These are phyloP conservation scores for Phalangium opilio DNA, from an alignment of 2,888 invertebrate species.

Conservation along the genomic window DNA sequence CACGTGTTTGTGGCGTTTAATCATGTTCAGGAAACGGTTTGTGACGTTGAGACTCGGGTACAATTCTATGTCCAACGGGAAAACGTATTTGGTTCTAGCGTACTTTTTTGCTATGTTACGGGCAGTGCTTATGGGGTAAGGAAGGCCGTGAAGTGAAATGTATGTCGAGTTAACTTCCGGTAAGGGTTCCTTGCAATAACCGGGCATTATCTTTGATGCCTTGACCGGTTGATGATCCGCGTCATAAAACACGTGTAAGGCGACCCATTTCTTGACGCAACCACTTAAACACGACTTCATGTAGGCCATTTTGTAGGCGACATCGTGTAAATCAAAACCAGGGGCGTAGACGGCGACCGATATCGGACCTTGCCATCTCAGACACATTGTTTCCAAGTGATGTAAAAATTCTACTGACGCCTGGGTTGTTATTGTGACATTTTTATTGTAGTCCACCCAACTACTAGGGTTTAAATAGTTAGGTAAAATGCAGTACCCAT, in stretches of 20 bases:
- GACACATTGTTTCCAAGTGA: conserved; percentile 66
- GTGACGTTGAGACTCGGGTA: conserved; percentile 21
- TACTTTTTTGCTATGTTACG: conserved; percentile 21
- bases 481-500: too few relatives aligned
- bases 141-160: conserved; percentile 38
- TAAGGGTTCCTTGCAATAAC: too few relatives aligned
- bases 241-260: conserved; percentile 79
- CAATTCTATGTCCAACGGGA: conserved; percentile 23
- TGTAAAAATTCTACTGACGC: conserved; percentile 81
- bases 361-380: conserved; percentile 73
- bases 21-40: conserved; percentile 6
- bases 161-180: background rate
- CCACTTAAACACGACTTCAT: conserved; percentile 53
- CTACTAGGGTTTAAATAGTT: too few relatives aligned
- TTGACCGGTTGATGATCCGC: conserved; percentile 43
- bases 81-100: conserved; percentile 19
- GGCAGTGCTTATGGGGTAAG: conserved; percentile 22
- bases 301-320: conserved; percentile 63
- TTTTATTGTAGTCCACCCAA: conserved; percentile 56
- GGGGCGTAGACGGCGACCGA: conserved; percentile 77
- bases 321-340: conserved; percentile 59
- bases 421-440: conserved; percentile 80
- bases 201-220: too few relatives aligned
- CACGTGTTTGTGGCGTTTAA: too few relatives aligned
- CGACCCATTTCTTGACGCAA: conserved; percentile 58